Percentiles rank a stretch among this genome's conserved stretches.
Evolutionary conservation across 2,888 invertebrate genomes (phyloP).

Genomic region (Drosophila cognata): DNA sequence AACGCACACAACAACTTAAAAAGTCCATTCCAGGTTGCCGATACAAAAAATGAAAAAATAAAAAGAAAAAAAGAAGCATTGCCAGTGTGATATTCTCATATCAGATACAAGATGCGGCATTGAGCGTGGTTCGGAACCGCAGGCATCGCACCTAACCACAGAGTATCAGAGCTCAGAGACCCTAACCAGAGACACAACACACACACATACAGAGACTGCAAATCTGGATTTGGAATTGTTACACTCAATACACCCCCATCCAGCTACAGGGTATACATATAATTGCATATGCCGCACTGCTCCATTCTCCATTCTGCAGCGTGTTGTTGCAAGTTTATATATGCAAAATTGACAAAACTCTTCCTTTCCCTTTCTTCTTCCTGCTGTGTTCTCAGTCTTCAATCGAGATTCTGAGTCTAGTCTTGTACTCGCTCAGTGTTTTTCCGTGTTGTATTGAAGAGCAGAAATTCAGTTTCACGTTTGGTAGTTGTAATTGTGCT

Average conservation of each 20-base stretch:
- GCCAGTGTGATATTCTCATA: constrained; percentile 69
- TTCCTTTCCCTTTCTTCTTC: not conserved
- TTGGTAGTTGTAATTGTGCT: not conserved
- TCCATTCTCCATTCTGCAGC: constrained; percentile 20
- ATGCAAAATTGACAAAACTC: constrained; percentile 13
- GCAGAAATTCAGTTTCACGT: not conserved
- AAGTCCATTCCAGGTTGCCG: constrained; percentile 1
- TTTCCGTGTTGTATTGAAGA: not conserved
- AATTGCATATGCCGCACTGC: constrained; percentile 44
- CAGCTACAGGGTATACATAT: constrained; percentile 42
- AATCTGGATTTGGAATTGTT: constrained; percentile 37
- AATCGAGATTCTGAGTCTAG: not conserved
- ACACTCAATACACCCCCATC: constrained; percentile 40
- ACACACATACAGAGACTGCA: constrained; percentile 15
- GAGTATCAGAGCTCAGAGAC: constrained; percentile 16
- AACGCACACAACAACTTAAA: constrained; percentile 7
- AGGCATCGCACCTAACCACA: constrained; percentile 64
- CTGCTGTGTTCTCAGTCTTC: not conserved
- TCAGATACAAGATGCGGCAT: constrained; percentile 71
- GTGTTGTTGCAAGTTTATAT: constrained; percentile 21
- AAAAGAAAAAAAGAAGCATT: constrained; percentile 33
- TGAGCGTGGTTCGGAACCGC: constrained; percentile 57
- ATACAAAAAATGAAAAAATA: constrained; percentile 25
- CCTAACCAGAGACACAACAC: constrained; percentile 46
- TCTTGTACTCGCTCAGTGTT: not conserved